Conservation (phyloP, 2,888 invertebrate species). For the Archips xylosteana region DNA sequence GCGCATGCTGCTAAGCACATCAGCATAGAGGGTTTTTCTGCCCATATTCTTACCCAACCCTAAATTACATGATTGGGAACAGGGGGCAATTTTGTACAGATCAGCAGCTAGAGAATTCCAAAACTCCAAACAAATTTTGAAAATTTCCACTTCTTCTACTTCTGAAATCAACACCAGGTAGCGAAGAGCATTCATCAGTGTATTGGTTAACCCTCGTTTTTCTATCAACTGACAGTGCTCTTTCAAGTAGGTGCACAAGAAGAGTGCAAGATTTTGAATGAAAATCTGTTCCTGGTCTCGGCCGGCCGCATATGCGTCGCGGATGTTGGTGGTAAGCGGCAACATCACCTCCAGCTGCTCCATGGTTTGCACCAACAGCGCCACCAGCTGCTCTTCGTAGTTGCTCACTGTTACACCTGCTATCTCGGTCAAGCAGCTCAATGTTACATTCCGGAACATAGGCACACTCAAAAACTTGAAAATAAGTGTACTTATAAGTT, state of each 20-base stretch:
- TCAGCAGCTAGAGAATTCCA: conserved; percentile 98
- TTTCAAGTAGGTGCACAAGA: conserved; percentile 98
- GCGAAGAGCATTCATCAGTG: conserved; percentile 92
- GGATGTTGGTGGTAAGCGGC: conserved; percentile 95
- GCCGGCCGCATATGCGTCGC: conserved; percentile 96
- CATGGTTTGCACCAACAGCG: conserved; percentile 96
- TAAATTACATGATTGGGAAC: conserved; percentile 80
- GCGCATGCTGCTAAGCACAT: conserved; percentile 94
- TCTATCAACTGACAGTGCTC: conserved; percentile 97
- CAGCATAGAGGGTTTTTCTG: conserved; percentile 90
- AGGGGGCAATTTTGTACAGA: conserved; percentile 95
- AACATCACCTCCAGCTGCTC: conserved; percentile 96
- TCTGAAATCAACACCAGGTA: conserved; percentile 97
- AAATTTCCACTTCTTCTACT: conserved; percentile 99
- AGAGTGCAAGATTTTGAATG: conserved; percentile 98
- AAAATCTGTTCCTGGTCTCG: conserved; percentile 99
- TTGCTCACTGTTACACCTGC: conserved; percentile 95
- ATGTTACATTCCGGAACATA: conserved; percentile 98
- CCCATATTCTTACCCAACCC: conserved; percentile 79
- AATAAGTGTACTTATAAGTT: conserved; percentile 96
- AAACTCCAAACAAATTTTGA: conserved; percentile 99
- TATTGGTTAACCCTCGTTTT: conserved; percentile 90
- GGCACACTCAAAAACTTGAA: conserved; percentile 99
- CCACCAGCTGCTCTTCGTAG: conserved; percentile 97
- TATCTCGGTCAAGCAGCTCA: conserved; percentile 99